Percentiles rank a stretch among this genome's conserved stretches.
These are phyloP conservation scores for Anniella stebbinsi DNA, from an alignment of 2,797 vertebrate genomes.

Conservation along the genomic window DNA sequence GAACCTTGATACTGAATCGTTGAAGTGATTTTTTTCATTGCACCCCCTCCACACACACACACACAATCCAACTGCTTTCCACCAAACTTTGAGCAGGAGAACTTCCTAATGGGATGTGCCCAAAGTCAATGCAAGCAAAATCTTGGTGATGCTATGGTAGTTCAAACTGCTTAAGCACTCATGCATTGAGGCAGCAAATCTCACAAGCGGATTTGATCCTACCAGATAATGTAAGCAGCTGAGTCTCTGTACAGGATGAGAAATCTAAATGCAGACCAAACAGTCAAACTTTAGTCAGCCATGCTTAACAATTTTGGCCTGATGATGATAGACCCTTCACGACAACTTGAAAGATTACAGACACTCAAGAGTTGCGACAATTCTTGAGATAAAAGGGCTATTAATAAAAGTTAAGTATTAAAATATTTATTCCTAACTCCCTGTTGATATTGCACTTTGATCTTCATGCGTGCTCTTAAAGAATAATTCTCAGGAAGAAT, in stretches of 20 bases:
- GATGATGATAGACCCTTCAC: not conserved
- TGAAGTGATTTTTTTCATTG: not conserved
- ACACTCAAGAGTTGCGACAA: not conserved
- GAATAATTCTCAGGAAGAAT: conserved; percentile 24
- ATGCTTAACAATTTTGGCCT: not conserved
- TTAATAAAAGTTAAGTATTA: conserved; percentile 27
- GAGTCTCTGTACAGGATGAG: not conserved
- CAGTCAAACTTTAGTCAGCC: not conserved
- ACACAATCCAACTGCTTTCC: not conserved
- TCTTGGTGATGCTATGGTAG: no score
- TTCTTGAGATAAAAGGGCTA: conserved; percentile 32
- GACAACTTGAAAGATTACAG: conserved; percentile 14
- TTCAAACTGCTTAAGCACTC: not conserved
- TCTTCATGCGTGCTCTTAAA: not conserved
- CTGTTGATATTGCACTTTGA: conserved; percentile 31
- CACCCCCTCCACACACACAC: no score
- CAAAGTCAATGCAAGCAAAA: conserved; percentile 1
- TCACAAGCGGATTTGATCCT: not conserved
- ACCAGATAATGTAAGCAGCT: not conserved
- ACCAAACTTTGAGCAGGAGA: not conserved
- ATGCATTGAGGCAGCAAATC: not conserved
- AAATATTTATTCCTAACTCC: conserved; percentile 27
- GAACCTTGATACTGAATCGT: not conserved
- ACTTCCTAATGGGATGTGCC: not conserved
- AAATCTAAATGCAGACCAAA: not conserved